Percentiles rank a stretch among this genome's conserved stretches.
Evolutionary conservation across 2,888 invertebrate genomes (phyloP).

Genomic region (Oligia strigilis): DNA sequence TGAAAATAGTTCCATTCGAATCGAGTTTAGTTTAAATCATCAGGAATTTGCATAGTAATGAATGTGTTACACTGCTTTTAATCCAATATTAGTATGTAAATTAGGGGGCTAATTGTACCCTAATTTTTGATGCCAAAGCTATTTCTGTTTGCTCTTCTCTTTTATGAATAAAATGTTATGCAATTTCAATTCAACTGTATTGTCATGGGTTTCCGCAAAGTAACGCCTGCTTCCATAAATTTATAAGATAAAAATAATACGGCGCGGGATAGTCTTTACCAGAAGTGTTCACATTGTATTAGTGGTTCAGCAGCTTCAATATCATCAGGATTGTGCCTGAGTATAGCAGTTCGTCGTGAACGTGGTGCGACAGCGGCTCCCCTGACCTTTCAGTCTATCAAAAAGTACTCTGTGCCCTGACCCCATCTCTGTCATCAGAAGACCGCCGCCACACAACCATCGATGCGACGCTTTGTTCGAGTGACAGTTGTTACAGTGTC

Average conservation of each 20-base stretch:
- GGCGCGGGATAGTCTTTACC: not conserved
- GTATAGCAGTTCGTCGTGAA: not conserved
- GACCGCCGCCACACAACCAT: not conserved
- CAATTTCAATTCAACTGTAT: not conserved
- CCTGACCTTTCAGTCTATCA: no score
- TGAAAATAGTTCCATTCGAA: constrained; percentile 29
- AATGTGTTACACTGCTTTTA: constrained; percentile 7
- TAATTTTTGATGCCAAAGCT: not conserved
- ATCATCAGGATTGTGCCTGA: not conserved
- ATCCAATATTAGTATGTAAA: constrained; percentile 20
- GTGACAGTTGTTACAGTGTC: not conserved
- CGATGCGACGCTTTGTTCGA: not conserved
- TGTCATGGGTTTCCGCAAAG: not conserved
- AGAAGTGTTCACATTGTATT: not conserved
- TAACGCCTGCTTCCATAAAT: not conserved
- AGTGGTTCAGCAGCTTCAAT: not conserved
- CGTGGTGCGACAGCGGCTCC: not conserved
- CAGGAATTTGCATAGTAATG: constrained; percentile 39
- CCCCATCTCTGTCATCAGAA: not conserved
- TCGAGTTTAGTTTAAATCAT: constrained; percentile 29
- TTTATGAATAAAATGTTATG: not conserved
- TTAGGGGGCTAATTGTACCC: not conserved
- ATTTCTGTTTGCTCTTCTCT: not conserved
- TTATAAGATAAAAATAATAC: not conserved
- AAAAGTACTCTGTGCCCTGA: no score